These are phyloP conservation scores for Myrmophylax atrothorax DNA, from an alignment of 2,113 vertebrate genomes.

Conservation along the genomic window DNA sequence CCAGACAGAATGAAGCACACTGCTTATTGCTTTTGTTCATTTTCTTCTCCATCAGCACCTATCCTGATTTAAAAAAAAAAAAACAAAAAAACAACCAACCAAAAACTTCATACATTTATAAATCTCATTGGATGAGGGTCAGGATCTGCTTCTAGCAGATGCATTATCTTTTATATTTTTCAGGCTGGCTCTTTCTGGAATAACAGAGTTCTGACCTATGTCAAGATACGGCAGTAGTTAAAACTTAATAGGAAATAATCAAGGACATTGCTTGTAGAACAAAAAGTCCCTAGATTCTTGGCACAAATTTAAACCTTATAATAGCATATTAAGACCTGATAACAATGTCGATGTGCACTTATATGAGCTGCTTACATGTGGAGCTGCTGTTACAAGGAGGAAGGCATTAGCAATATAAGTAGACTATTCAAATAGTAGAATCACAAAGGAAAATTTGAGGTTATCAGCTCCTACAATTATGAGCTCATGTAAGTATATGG, in stretches of 20 bases:
- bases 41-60: background rate
- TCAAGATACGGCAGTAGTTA: background rate
- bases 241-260: slow-evolving; percentile 1
- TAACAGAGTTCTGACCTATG: background rate
- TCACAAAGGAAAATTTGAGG: slow-evolving; percentile 8
- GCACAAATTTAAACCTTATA: background rate
- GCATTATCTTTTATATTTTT: background rate
- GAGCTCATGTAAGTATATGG: background rate
- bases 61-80: background rate
- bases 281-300: background rate
- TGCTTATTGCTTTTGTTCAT: background rate
- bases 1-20: background rate
- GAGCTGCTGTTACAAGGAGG: background rate
- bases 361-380: background rate
- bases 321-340: background rate
- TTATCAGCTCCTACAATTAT: background rate
- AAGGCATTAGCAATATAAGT: background rate
- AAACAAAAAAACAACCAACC: too few species aligned
- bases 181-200: background rate
- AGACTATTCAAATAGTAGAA: background rate
- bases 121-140: background rate
- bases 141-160: background rate
- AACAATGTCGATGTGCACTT: background rate
- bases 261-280: background rate
- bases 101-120: background rate